phyloP scores from a whole-genome alignment of 2,113 vertebrate species.

The Machaerirhynchus nigripectus region DNA sequence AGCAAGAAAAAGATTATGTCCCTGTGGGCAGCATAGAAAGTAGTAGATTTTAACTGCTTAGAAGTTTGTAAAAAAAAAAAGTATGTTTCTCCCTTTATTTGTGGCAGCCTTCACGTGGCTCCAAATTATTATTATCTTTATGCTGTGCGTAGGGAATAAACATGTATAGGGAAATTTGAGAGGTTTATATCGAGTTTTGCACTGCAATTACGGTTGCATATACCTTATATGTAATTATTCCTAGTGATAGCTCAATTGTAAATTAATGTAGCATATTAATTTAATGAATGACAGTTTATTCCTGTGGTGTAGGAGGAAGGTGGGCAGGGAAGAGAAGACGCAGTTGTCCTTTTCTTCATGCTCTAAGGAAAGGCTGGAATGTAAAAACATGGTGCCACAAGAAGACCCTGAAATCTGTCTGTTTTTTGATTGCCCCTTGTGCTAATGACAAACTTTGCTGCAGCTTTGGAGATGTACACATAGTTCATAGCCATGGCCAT shows the following conservation, averaged over 20 bases:
- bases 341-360: neutral
- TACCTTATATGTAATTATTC: neutral
- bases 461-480: neutral
- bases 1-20: neutral
- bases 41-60: neutral
- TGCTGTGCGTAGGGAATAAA: neutral
- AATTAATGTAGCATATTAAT: constrained; percentile 11
- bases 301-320: neutral
- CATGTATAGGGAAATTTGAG: neutral
- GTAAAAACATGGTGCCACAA: neutral
- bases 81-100: neutral
- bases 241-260: constrained; percentile 22
- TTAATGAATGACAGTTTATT: constrained; percentile 14
- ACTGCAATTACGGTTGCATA: neutral
- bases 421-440: neutral
- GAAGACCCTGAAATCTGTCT: neutral
- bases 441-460: neutral
- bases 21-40: neutral
- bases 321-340: neutral
- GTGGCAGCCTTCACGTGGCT: neutral
- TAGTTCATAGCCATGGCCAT: neutral
- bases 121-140: neutral
- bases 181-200: neutral
- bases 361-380: neutral
- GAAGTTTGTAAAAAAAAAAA: neutral